Evolutionary conservation across 2,113 vertebrate species (phyloP).

Genomic region (Picathartes gymnocephalus): DNA sequence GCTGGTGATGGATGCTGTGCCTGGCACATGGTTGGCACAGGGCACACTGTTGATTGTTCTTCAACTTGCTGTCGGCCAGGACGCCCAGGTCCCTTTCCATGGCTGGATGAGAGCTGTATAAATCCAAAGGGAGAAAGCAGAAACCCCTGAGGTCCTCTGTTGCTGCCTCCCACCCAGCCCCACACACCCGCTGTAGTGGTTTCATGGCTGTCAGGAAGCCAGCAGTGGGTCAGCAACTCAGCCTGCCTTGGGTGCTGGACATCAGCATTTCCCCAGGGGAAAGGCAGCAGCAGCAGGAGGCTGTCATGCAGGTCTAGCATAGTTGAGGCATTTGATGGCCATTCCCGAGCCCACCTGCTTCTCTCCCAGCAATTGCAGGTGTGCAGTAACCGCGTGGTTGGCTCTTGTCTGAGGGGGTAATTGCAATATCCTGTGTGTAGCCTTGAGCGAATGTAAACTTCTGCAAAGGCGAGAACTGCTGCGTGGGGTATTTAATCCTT

Average conservation of each 20-base stretch:
- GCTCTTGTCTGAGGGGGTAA: background rate
- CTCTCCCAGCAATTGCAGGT: background rate
- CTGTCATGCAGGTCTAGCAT: accelerated
- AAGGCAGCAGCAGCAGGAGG: too few relatives aligned
- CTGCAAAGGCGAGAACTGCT: background rate
- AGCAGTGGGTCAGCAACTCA: accelerated
- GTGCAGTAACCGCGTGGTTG: too few relatives aligned
- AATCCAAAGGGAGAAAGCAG: background rate
- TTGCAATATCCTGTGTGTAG: background rate
- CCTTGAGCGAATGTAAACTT: background rate
- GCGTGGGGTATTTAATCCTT: background rate
- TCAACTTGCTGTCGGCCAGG: background rate
- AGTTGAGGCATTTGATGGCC: background rate
- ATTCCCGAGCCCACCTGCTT: background rate
- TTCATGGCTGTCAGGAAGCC: background rate
- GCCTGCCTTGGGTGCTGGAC: accelerated
- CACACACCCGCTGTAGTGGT: too few relatives aligned
- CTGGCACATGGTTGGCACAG: background rate
- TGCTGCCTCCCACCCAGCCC: accelerated
- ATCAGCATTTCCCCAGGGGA: accelerated
- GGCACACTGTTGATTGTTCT: background rate
- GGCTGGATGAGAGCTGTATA: background rate
- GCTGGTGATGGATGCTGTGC: background rate
- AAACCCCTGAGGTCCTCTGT: background rate
- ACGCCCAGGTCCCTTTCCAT: background rate